These are phyloP conservation scores for Grammomys surdaster DNA, from an alignment of 2,113 vertebrate genomes.

Conservation along the genomic window DNA sequence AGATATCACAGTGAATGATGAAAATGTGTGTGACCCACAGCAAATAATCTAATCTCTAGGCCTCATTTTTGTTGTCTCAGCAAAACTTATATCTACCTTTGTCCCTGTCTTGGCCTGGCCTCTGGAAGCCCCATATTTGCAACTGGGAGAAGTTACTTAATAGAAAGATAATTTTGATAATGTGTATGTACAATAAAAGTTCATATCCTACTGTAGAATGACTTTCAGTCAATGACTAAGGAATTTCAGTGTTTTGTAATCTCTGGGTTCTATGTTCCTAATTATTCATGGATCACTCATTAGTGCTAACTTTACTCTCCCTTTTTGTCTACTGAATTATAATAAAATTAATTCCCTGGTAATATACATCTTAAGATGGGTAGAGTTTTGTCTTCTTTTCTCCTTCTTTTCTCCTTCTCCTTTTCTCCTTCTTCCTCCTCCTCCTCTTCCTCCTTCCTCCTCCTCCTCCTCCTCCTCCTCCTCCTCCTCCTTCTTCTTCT, in stretches of 20 bases:
- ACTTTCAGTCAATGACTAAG: background rate
- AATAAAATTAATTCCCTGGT: background rate
- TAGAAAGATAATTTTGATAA: background rate
- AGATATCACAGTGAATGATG: background rate
- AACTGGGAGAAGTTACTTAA: background rate
- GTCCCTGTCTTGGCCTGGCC: background rate
- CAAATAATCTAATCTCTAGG: background rate
- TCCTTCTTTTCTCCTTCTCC: no score
- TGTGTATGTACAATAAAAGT: background rate
- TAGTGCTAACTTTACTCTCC: background rate
- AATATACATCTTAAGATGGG: background rate
- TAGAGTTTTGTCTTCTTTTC: no score
- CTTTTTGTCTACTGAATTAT: background rate
- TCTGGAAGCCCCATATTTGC: background rate
- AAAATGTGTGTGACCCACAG: background rate
- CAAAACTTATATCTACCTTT: background rate
- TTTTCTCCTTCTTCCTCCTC: no score
- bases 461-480: no score
- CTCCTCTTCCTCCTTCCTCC: no score
- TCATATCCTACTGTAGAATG: background rate
- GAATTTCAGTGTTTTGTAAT: background rate
- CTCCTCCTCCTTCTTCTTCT: no score
- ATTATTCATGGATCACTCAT: background rate
- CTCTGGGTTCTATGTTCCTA: background rate
- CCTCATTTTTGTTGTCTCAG: background rate